These are phyloP conservation scores for Siphonodentalium dalli DNA, from an alignment of 2,888 invertebrate genomes.

Conservation along the genomic window DNA sequence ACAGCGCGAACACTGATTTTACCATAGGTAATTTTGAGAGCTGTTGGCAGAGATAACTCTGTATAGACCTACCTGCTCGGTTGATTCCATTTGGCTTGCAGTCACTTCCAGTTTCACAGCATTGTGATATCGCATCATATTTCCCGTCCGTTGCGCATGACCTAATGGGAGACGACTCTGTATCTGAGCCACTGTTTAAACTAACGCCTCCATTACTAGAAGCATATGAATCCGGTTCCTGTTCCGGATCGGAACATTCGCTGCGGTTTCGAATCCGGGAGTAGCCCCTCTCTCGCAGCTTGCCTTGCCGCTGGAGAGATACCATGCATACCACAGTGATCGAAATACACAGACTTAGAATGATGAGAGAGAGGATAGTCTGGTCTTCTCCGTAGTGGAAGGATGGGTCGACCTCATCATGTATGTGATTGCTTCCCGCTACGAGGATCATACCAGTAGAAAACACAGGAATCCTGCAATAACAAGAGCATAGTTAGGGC, in stretches of 20 bases:
- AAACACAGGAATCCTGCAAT: conserved; percentile 70
- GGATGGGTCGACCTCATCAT: conserved; percentile 73
- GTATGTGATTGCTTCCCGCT: conserved; percentile 67
- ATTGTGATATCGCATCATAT: too few species aligned
- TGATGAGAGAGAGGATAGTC: conserved; percentile 43
- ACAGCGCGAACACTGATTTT: too few species aligned
- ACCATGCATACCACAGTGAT: conserved; percentile 84
- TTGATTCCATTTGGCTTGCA: too few species aligned
- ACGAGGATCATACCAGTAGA: conserved; percentile 74
- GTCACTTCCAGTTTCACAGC: too few species aligned
- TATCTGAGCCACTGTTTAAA: neutral
- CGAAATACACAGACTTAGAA: conserved; percentile 64
- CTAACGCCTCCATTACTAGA: neutral
- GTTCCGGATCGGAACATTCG: neutral
- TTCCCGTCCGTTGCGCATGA: too few species aligned
- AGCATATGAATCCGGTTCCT: neutral
- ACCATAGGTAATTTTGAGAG: too few species aligned
- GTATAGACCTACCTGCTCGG: too few species aligned
- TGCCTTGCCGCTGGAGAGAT: conserved; percentile 78
- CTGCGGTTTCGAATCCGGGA: neutral
- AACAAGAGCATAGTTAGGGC: too few species aligned
- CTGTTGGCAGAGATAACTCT: too few species aligned
- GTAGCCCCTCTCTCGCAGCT: conserved; percentile 15
- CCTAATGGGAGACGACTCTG: neutral
- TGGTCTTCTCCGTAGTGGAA: conserved; percentile 81